Percentiles rank a stretch among this genome's conserved stretches.
These are phyloP conservation scores for Eilema griseolum DNA, from an alignment of 2,888 invertebrate genomes.

Conservation along the genomic window DNA sequence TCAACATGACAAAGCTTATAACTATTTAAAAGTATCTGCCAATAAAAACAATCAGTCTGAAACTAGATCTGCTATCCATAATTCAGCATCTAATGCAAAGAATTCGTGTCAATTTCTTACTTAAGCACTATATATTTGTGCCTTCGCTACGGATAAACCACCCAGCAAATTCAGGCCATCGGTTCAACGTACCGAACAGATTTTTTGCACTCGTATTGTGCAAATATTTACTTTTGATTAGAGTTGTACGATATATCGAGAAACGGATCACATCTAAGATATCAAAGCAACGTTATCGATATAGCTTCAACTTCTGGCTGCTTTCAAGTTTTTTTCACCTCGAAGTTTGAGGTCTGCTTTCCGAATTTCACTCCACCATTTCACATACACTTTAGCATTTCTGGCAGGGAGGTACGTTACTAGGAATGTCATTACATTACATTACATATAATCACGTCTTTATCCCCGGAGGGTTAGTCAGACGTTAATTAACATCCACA, in stretches of 20 bases:
- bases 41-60: not conserved
- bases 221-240: slow-evolving; percentile 43
- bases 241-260: not conserved
- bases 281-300: not conserved
- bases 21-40: no score
- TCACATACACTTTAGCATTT: not conserved
- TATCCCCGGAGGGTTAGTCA: no score
- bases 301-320: no score
- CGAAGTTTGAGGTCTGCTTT: not conserved
- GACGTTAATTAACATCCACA: no score
- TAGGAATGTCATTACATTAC: no score
- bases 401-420: no score
- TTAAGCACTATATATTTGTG: slow-evolving; percentile 17
- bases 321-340: no score
- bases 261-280: not conserved
- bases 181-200: slow-evolving; percentile 31
- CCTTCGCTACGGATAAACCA: slow-evolving; percentile 26
- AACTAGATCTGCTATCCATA: not conserved
- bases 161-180: slow-evolving; percentile 29
- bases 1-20: no score
- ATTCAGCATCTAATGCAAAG: not conserved
- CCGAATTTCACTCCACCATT: not conserved
- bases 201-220: slow-evolving; percentile 23
- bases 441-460: no score
- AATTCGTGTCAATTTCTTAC: slow-evolving; percentile 9